A percentile compares a stretch with the other conserved stretches of the same genome.
These are phyloP conservation scores for Anguilla japonica DNA, from an alignment of 2,113 vertebrate species.

Conservation along the genomic window DNA sequence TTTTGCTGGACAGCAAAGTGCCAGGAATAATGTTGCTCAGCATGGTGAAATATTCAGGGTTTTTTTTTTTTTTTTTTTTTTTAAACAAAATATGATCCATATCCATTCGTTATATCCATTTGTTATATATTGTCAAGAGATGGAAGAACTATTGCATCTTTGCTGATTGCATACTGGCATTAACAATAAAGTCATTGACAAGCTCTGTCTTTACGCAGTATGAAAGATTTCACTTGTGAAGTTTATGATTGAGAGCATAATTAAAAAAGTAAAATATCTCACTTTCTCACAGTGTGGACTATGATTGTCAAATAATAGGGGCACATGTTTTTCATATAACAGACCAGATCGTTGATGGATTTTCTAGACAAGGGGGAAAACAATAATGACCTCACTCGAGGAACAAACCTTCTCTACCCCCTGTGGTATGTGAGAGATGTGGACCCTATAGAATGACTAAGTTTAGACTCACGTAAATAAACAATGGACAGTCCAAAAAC, in stretches of 20 bases:
- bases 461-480: constrained; percentile 24
- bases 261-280: no score
- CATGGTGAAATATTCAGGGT: not conserved
- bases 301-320: not conserved
- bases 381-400: not conserved
- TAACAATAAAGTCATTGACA: not conserved
- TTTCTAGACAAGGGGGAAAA: not conserved
- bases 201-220: not conserved
- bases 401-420: not conserved
- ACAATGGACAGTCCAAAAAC: not conserved
- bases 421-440: not conserved
- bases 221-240: not conserved
- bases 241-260: not conserved
- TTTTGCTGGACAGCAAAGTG: not conserved
- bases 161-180: not conserved
- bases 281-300: no score
- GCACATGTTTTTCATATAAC: not conserved
- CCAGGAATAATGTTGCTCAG: not conserved
- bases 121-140: no score
- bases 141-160: not conserved
- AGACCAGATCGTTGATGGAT: not conserved
- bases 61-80: not conserved
- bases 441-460: constrained; percentile 9
- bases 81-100: not conserved
- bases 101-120: no score